Conservation (phyloP, 1,140 invertebrate species). For the Pantala flavescens region DNA sequence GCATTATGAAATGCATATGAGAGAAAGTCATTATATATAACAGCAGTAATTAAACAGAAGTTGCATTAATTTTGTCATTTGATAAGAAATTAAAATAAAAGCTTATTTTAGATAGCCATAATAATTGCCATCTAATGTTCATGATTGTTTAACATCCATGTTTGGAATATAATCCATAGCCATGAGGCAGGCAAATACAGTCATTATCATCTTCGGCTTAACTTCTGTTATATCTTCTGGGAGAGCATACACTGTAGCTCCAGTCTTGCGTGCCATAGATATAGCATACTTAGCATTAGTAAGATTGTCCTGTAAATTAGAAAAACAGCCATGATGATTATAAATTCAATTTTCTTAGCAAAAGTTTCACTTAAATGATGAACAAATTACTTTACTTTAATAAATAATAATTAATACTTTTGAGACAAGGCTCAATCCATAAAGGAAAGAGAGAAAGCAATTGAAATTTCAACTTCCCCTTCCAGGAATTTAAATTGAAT, state of each 20-base stretch:
- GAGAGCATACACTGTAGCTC: constrained; percentile 92
- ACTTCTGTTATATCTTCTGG: constrained; percentile 99
- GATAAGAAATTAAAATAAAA: background rate
- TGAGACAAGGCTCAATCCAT: no score
- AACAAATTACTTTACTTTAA: no score
- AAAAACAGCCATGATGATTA: background rate
- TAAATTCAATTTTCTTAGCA: background rate
- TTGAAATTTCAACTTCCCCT: no score
- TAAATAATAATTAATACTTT: no score
- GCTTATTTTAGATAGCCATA: background rate
- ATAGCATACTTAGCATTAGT: constrained; percentile 98
- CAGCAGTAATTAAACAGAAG: background rate
- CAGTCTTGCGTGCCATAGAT: constrained; percentile 93
- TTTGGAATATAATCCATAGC: constrained; percentile 86
- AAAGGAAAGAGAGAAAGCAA: no score
- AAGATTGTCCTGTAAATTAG: constrained; percentile 65
- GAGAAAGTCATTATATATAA: background rate
- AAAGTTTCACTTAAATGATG: constrained; percentile 14
- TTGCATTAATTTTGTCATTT: background rate
- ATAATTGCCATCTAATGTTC: background rate
- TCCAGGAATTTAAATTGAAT: no score
- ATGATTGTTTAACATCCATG: constrained; percentile 47
- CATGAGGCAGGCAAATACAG: constrained; percentile 98
- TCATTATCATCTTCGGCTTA: constrained; percentile 99
- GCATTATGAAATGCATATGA: background rate